These are phyloP conservation scores for Pagetopsis macropterus DNA, from an alignment of 2,797 vertebrate genomes.

Conservation along the genomic window DNA sequence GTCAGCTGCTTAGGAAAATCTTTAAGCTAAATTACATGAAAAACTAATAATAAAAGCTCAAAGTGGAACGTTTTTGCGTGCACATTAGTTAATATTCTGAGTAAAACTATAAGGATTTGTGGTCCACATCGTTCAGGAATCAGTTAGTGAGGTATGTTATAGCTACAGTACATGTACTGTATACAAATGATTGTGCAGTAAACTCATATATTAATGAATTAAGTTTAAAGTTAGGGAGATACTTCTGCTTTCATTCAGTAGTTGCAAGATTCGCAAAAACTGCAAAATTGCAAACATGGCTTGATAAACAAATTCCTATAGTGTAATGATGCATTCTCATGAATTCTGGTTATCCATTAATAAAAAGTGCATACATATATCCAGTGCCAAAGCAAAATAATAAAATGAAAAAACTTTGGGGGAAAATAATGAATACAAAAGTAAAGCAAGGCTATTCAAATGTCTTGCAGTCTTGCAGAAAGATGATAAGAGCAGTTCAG, in stretches of 20 bases:
- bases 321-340: neutral
- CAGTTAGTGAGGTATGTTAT: neutral
- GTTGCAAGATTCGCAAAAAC: neutral
- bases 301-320: no score
- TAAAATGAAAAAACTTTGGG: neutral
- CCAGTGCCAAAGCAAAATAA: neutral
- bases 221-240: neutral
- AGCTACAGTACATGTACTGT: neutral
- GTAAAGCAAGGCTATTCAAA: neutral
- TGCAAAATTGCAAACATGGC: neutral
- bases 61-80: neutral
- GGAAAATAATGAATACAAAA: neutral
- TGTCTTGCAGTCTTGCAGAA: neutral
- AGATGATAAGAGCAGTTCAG: neutral
- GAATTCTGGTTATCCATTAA: neutral
- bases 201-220: neutral
- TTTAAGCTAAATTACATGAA: constrained; percentile 11
- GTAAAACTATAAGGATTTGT: neutral
- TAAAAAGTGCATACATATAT: neutral
- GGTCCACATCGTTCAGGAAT: neutral
- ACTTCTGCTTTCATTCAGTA: neutral
- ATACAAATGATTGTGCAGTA: neutral
- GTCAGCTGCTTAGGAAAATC: constrained; percentile 19
- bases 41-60: neutral
- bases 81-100: no score